Evolutionary conservation across 2,797 vertebrate genomes (phyloP).

Genomic region (Myotis planiceps): DNA sequence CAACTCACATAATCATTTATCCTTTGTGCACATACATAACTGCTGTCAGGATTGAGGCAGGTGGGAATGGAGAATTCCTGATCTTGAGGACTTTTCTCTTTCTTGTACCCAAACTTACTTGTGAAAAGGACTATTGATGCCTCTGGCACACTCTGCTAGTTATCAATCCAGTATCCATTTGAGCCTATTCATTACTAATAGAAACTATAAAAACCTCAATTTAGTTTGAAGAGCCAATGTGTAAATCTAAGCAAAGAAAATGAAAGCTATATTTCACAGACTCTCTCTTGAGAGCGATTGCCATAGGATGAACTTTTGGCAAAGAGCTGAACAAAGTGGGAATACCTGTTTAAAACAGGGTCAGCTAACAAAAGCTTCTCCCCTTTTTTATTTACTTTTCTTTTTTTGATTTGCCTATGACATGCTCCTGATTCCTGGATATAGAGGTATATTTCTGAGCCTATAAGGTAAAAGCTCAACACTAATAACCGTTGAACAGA

Average conservation of each 20-base stretch:
- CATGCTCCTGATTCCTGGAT: not conserved
- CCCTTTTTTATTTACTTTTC: not conserved
- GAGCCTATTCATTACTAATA: conserved; percentile 42
- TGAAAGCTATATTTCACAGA: conserved; percentile 44
- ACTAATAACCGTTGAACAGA: not conserved
- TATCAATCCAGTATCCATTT: conserved; percentile 55
- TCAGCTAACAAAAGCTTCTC: not conserved
- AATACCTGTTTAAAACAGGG: not conserved
- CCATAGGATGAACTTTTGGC: not conserved
- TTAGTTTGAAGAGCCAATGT: conserved; percentile 2
- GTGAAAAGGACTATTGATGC: not conserved
- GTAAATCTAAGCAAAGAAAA: conserved; percentile 59
- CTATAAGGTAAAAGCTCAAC: not conserved
- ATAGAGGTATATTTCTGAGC: not conserved
- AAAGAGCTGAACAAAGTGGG: not conserved
- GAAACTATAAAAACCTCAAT: conserved; percentile 54
- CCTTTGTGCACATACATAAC: not conserved
- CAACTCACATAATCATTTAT: not conserved
- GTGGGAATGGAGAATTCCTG: not conserved
- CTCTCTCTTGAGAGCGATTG: not conserved
- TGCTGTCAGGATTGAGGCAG: not conserved
- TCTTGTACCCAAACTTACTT: not conserved
- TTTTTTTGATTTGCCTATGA: not conserved
- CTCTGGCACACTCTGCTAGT: not conserved
- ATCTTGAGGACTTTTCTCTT: not conserved